Percentiles rank a stretch among this genome's conserved stretches.
Conservation (phyloP, 2,113 vertebrate genomes). For the Eulacestoma nigropectus region DNA sequence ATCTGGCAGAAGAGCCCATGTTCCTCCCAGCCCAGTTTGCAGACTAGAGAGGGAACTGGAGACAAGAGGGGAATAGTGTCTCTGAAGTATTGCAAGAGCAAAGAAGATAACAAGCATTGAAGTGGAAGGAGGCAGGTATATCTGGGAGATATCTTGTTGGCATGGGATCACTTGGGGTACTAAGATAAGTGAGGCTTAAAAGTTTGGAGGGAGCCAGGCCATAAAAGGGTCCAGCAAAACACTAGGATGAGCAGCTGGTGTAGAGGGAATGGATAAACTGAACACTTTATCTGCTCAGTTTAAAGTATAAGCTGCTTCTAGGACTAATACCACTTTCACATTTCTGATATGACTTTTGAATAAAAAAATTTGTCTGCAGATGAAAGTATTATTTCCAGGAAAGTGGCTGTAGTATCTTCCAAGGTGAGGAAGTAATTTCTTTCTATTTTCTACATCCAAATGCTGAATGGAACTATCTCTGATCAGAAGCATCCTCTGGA, state of each 20-base stretch:
- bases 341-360: background rate
- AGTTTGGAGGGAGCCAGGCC: background rate
- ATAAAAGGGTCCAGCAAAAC: background rate
- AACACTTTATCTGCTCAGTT: background rate
- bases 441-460: background rate
- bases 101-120: background rate
- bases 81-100: background rate
- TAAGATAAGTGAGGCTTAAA: background rate
- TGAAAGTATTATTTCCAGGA: background rate
- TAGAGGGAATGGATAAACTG: background rate
- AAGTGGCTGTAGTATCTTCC: background rate
- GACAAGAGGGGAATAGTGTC: background rate
- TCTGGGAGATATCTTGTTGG: background rate
- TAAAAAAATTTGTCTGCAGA: background rate
- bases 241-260: background rate
- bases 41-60: background rate
- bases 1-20: background rate
- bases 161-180: accelerated
- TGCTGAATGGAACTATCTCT: background rate
- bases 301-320: background rate
- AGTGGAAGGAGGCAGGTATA: background rate
- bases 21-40: background rate
- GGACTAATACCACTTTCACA: background rate
- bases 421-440: background rate
- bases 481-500: background rate